Conservation (phyloP, 92 coral and sea anemone genomes). For the Porites evermanni region DNA sequence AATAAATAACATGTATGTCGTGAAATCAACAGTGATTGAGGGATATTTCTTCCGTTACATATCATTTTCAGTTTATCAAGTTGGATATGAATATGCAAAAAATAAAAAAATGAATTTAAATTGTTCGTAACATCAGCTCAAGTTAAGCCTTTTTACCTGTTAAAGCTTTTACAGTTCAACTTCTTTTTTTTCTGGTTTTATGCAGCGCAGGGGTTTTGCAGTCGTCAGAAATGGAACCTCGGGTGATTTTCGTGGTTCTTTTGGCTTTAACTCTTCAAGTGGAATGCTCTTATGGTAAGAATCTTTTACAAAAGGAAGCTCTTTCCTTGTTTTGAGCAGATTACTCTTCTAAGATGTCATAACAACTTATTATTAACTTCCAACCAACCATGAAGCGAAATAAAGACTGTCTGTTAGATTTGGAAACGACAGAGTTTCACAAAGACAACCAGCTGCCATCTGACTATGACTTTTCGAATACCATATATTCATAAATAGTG, state of each 20-base stretch:
- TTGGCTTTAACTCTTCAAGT: constrained; percentile 23
- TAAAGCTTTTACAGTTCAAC: too few relatives aligned
- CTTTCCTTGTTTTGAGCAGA: too few relatives aligned
- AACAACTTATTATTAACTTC: constrained; percentile 2
- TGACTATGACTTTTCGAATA: too few relatives aligned
- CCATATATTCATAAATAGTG: too few relatives aligned
- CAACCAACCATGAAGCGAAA: too few relatives aligned
- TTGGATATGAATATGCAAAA: background rate
- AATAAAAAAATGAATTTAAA: too few relatives aligned
- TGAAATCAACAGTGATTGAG: constrained; percentile 5
- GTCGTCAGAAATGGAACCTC: constrained; percentile 21
- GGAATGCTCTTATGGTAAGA: constrained; percentile 34
- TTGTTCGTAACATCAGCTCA: too few relatives aligned
- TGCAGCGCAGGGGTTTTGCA: background rate
- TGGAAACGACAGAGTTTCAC: too few relatives aligned
- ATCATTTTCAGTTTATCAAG: background rate
- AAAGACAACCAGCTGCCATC: too few relatives aligned
- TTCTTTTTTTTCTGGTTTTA: background rate
- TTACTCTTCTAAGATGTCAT: constrained; percentile 3
- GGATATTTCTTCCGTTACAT: background rate
- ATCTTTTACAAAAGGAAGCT: background rate
- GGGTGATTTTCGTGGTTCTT: constrained; percentile 7
- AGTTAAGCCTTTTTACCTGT: background rate
- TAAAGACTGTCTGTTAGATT: too few relatives aligned
- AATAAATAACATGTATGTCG: constrained; percentile 22